Evolutionary conservation across 2,797 vertebrate genomes (phyloP).

Genomic region (Cephalopachus bancanus): DNA sequence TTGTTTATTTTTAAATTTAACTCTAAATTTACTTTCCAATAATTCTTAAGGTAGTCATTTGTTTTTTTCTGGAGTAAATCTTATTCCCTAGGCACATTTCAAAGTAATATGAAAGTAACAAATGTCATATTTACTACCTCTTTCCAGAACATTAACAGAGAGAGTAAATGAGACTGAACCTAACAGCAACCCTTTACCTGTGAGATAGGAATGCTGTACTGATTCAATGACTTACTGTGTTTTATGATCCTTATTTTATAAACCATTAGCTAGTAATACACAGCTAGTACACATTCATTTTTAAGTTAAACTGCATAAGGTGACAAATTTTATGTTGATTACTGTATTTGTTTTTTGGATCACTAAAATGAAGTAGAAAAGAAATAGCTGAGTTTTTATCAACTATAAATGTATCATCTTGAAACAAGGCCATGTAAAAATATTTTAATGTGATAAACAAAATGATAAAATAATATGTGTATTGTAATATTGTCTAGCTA

Average conservation of each 20-base stretch:
- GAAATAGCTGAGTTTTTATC: neutral
- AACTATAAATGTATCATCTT: neutral
- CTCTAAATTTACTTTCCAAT: neutral
- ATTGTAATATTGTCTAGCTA: neutral
- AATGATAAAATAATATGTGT: neutral
- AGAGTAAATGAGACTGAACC: conserved; percentile 50
- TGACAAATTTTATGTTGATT: conserved; percentile 34
- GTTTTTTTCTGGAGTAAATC: conserved; percentile 14
- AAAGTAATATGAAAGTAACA: conserved; percentile 31
- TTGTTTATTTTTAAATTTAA: conserved; percentile 32
- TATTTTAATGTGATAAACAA: neutral
- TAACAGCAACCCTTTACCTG: neutral
- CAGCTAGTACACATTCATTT: conserved; percentile 34
- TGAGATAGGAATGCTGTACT: neutral
- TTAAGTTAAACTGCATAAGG: conserved; percentile 23
- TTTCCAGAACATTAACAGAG: conserved; percentile 56
- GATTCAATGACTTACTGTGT: neutral
- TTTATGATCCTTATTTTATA: conserved; percentile 65
- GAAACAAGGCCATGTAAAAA: neutral
- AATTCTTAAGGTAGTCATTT: neutral
- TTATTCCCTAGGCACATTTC: neutral
- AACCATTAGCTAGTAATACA: conserved; percentile 41
- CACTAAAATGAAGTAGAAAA: conserved; percentile 15
- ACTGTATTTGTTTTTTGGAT: neutral
- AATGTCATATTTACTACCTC: neutral